Evolutionary conservation across 2,888 invertebrate species (phyloP).

Genomic region (Flexamia atlantica): DNA sequence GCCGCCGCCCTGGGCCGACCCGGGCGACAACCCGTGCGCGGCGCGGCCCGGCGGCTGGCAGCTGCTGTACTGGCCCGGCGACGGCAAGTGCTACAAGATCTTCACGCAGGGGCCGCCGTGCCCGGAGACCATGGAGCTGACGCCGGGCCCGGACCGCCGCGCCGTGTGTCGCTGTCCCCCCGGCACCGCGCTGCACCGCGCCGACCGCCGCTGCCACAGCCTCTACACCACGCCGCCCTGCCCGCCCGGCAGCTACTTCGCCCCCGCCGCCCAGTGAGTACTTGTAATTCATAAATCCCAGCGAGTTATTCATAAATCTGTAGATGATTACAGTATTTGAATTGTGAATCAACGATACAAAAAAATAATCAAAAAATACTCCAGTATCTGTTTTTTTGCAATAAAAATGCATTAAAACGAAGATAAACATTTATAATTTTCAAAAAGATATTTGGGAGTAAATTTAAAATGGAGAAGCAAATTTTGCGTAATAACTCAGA

Average conservation of each 20-base stretch:
- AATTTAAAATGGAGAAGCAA: too few relatives aligned
- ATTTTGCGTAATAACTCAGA: too few relatives aligned
- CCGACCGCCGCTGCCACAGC: slow-evolving; percentile 84
- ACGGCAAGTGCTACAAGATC: slow-evolving; percentile 92
- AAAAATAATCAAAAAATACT: too few relatives aligned
- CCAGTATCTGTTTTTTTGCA: too few relatives aligned
- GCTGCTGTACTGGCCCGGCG: slow-evolving; percentile 89
- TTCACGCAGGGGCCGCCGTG: slow-evolving; percentile 89
- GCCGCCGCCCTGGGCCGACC: slow-evolving; percentile 93
- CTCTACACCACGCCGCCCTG: slow-evolving; percentile 88
- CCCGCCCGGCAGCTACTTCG: slow-evolving; percentile 84
- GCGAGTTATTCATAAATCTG: too few relatives aligned
- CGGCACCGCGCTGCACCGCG: slow-evolving; percentile 84
- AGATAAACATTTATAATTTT: too few relatives aligned
- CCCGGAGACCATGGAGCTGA: slow-evolving; percentile 90
- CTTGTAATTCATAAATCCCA: too few relatives aligned
- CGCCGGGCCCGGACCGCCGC: slow-evolving; percentile 81
- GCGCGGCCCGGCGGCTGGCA: slow-evolving; percentile 90
- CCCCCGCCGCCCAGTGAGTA: slow-evolving; percentile 76
- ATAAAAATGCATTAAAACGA: too few relatives aligned
- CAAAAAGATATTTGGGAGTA: too few relatives aligned
- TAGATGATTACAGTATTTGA: too few relatives aligned
- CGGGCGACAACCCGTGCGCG: slow-evolving; percentile 89
- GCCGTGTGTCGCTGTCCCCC: slow-evolving; percentile 92
- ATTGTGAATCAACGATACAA: too few relatives aligned